A percentile compares a stretch with the other conserved stretches of the same genome.
These are phyloP conservation scores for Cyclophora punctaria DNA, from an alignment of 2,888 invertebrate genomes.

Conservation along the genomic window DNA sequence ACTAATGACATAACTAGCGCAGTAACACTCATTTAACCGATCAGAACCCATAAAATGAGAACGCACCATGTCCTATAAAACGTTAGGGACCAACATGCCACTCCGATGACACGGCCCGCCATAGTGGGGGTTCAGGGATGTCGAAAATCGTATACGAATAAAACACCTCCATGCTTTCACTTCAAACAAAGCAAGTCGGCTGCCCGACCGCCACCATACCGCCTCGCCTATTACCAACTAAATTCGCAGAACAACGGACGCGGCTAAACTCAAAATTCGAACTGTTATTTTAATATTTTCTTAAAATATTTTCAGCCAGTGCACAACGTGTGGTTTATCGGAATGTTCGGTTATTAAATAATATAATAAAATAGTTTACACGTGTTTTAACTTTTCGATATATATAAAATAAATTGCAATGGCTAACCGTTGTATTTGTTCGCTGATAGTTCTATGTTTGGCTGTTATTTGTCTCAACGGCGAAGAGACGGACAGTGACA, in stretches of 20 bases:
- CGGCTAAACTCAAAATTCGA: slow-evolving; percentile 35
- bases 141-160: slow-evolving; percentile 66
- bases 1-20: slow-evolving; percentile 25
- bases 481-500: slow-evolving; percentile 52
- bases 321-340: slow-evolving; percentile 21
- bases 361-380: slow-evolving; percentile 26
- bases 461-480: slow-evolving; percentile 47
- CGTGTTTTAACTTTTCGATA: slow-evolving; percentile 10
- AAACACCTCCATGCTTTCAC: slow-evolving; percentile 69
- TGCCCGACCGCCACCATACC: slow-evolving; percentile 40
- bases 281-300: slow-evolving; percentile 8
- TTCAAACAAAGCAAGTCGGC: slow-evolving; percentile 62
- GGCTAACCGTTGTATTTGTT: slow-evolving; percentile 46
- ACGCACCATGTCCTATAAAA: slow-evolving; percentile 7
- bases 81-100: slow-evolving; percentile 21
- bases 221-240: slow-evolving; percentile 45
- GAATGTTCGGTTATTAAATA: slow-evolving; percentile 9
- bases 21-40: slow-evolving; percentile 18
- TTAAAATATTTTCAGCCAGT: not conserved
- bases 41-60: slow-evolving; percentile 18
- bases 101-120: slow-evolving; percentile 7
- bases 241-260: slow-evolving; percentile 51
- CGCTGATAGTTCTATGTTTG: slow-evolving; percentile 50
- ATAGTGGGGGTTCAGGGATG: slow-evolving; percentile 65
- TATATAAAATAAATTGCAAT: slow-evolving; percentile 35